These are phyloP conservation scores for Eclectus roratus DNA, from an alignment of 2,113 vertebrate genomes.

Conservation along the genomic window DNA sequence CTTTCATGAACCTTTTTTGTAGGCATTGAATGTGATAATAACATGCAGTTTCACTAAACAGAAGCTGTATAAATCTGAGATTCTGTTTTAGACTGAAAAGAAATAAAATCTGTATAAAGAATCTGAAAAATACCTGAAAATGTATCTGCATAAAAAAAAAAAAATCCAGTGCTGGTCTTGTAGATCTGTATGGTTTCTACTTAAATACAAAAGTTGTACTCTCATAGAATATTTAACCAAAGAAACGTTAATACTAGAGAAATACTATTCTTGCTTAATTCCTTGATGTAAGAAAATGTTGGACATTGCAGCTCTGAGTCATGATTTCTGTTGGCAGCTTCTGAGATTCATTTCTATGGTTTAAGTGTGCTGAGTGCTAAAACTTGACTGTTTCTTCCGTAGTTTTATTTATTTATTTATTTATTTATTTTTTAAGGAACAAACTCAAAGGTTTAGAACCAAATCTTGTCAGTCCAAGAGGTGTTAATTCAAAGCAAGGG, in stretches of 20 bases:
- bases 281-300: not conserved
- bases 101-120: not conserved
- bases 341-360: not conserved
- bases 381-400: not conserved
- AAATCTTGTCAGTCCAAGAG: not conserved
- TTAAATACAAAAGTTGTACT: not conserved
- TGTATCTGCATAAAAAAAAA: not conserved
- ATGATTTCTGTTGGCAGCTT: not conserved
- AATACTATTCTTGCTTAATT: not conserved
- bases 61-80: not conserved
- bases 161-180: rapidly evolving
- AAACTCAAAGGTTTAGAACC: not conserved
- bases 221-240: not conserved
- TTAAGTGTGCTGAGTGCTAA: not conserved
- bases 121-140: not conserved
- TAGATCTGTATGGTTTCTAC: not conserved
- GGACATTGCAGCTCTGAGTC: not conserved
- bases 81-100: not conserved
- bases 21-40: rapidly evolving
- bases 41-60: not conserved
- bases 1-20: not conserved
- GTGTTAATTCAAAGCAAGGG: not conserved
- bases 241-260: not conserved
- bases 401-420: not conserved
- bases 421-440: not conserved